A percentile compares a stretch with the other conserved stretches of the same genome.
Conservation (phyloP, 1,140 invertebrate species). For the Linepithema humile region DNA sequence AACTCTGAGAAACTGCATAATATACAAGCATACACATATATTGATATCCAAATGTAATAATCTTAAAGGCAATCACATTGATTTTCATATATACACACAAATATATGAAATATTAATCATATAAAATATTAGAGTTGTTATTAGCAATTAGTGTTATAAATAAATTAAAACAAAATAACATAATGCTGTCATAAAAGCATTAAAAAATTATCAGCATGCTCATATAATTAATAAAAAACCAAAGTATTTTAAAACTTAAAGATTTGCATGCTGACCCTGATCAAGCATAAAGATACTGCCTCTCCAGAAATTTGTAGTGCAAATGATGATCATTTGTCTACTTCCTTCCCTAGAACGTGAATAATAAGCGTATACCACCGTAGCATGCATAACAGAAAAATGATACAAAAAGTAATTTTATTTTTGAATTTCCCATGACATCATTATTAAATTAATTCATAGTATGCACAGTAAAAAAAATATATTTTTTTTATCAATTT, state of each 20-base stretch:
- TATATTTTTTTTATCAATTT: constrained; percentile 14
- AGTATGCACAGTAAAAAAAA: constrained; percentile 2
- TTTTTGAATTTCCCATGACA: constrained; percentile 30
- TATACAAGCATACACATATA: neutral
- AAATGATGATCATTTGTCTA: constrained; percentile 80
- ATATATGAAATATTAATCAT: neutral
- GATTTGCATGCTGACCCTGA: constrained; percentile 80
- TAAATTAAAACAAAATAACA: neutral
- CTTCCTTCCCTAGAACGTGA: constrained; percentile 83
- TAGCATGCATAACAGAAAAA: constrained; percentile 74
- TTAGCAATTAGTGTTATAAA: constrained; percentile 13
- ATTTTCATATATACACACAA: neutral
- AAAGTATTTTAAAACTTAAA: constrained; percentile 64
- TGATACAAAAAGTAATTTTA: constrained; percentile 43
- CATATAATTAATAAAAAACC: constrained; percentile 4
- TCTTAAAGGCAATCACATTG: too few species aligned
- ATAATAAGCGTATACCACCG: constrained; percentile 77
- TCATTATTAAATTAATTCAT: constrained; percentile 21
- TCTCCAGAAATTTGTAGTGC: constrained; percentile 74
- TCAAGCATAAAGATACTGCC: constrained; percentile 75
- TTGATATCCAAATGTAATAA: neutral
- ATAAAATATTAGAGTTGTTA: neutral
- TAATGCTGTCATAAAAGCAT: neutral
- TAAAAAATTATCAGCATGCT: constrained; percentile 13
- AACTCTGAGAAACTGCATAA: neutral